Conservation (phyloP, 2,888 invertebrate species). For the Platynereis dumerilii region DNA sequence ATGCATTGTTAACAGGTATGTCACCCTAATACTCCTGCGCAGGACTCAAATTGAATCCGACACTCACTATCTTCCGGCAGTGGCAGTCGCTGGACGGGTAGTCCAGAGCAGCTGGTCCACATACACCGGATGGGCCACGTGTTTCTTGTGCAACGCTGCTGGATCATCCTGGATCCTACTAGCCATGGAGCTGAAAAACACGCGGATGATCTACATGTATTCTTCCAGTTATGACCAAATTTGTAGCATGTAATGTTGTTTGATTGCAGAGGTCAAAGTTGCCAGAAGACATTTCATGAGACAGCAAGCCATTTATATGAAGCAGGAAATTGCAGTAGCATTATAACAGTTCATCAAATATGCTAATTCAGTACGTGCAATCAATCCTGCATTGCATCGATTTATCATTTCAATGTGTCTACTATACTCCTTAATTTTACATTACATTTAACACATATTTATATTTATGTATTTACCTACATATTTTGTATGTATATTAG, state of each 20-base stretch:
- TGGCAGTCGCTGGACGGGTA: constrained; percentile 13
- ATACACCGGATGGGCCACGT: constrained; percentile 18
- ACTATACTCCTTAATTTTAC: no score
- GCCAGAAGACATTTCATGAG: not conserved
- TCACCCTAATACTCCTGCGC: constrained; percentile 19
- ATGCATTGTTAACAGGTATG: constrained; percentile 21
- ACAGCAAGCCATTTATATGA: no score
- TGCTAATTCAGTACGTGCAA: no score
- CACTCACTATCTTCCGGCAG: constrained; percentile 12
- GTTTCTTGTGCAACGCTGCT: constrained; percentile 10
- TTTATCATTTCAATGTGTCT: no score
- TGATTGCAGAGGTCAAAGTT: not conserved
- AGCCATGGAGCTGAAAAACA: constrained; percentile 8
- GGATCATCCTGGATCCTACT: constrained; percentile 21
- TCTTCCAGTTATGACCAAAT: constrained; percentile 24
- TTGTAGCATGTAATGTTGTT: constrained; percentile 22
- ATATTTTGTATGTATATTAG: no score
- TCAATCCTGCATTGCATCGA: no score
- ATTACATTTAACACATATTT: no score
- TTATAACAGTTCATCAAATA: no score
- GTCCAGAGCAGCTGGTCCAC: constrained; percentile 18
- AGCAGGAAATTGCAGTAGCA: no score
- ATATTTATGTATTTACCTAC: no score
- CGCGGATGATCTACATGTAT: constrained; percentile 17
- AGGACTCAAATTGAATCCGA: not conserved